Evolutionary conservation across 1,140 invertebrate species (phyloP), one percentile per base, ranked within the genome.

Genomic region (Chironomus tepperi): DNA sequence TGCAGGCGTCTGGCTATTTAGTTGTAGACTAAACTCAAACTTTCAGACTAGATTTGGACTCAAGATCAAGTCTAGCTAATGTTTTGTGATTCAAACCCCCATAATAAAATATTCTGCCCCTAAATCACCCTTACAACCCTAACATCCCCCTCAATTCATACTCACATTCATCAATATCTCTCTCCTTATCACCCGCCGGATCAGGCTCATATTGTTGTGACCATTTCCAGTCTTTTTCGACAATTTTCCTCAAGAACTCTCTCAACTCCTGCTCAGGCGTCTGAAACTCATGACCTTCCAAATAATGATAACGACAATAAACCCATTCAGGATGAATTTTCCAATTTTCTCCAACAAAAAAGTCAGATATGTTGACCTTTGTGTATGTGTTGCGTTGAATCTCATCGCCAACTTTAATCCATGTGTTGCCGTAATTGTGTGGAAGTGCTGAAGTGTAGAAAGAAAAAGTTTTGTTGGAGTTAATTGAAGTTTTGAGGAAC

Each of bases 261-360:
- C 87, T 82, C 8, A 95, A 77, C 79, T 93, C 91, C 0, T 88
- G 86, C 82, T 95, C 92, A 2, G 90, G 85, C 15, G 83, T 88
- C 9, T 86, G 80, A 76, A 91, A 92, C 75, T 89, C 87, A 76
- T 91, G 89, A 0, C 88, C 88, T 80, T 91, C 89, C 73, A 90
- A 82, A 79, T 93, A 92, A 79, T 94, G 92, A 81, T 93, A 95
- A 77, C 93, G 91, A 82, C 94, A 95, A 79, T 95, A 96, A 0
- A 91, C 88, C 93, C 94, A 97, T 77, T 93, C 89, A 0, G 93
- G 93, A 85, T 97, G 93, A 16, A 97, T 86, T 79, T 89, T 89
- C 90, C 93, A 97, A 79, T 91, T 90, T 24, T 86, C 84, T 3
- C 89, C 89, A 73, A 84, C 81, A 75, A 90, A 90, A 77, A 88